These are phyloP conservation scores for Drosophila quadrilineata DNA, from an alignment of 1,140 invertebrate species.

Conservation along the genomic window DNA sequence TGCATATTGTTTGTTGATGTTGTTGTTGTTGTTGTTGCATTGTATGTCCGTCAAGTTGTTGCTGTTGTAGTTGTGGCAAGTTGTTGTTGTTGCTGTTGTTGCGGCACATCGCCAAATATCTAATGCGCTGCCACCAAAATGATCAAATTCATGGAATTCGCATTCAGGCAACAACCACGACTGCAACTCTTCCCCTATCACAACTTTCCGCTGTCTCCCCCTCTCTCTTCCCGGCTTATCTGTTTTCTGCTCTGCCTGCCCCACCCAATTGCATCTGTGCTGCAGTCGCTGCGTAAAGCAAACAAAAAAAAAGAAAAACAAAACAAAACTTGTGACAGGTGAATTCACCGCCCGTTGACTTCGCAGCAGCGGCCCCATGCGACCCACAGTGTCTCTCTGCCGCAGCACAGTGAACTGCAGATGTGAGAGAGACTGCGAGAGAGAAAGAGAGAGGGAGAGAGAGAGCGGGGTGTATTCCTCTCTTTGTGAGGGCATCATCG, in stretches of 20 bases:
- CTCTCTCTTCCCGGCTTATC: background rate
- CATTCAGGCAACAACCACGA: constrained; percentile 56
- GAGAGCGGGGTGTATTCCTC: too few species aligned
- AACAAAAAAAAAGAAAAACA: too few species aligned
- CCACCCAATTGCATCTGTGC: constrained; percentile 46
- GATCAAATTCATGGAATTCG: constrained; percentile 77
- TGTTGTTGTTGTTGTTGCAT: constrained; percentile 41
- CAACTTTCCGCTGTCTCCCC: background rate
- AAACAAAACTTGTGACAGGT: constrained; percentile 69
- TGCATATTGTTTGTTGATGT: too few species aligned
- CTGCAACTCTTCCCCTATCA: background rate
- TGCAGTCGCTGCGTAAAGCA: constrained; percentile 53
- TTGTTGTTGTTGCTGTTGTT: constrained; percentile 18
- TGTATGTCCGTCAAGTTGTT: constrained; percentile 58
- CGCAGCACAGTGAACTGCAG: background rate
- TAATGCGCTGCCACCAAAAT: constrained; percentile 73
- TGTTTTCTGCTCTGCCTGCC: constrained; percentile 28
- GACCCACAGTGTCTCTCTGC: constrained; percentile 20
- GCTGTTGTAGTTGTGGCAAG: constrained; percentile 14
- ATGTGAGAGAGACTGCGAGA: background rate
- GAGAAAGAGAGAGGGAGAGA: too few species aligned
- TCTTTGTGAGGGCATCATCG: too few species aligned
- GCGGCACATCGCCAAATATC: constrained; percentile 69
- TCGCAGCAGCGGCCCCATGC: constrained; percentile 73
- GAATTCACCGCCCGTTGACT: constrained; percentile 74